Conservation (phyloP, 2,888 invertebrate species). For the Leptopilina myrica region DNA sequence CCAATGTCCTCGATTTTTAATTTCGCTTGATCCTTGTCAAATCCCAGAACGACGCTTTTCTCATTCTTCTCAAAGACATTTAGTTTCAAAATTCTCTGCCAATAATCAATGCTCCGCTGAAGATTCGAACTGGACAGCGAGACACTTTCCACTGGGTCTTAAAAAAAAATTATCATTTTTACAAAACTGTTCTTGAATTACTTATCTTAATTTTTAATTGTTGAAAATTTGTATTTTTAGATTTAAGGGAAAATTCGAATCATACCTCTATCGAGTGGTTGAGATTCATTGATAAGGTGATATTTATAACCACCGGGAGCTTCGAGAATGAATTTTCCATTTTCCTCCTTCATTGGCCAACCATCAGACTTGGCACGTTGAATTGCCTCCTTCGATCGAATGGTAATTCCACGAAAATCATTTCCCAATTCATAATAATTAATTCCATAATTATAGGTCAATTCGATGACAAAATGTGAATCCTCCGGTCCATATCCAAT, state of each 20-base stretch:
- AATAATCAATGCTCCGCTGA: conserved; percentile 87
- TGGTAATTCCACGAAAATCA: conserved; percentile 92
- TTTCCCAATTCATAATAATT: conserved; percentile 92
- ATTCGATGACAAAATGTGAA: conserved; percentile 94
- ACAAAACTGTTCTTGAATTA: background rate
- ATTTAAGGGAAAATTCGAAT: background rate
- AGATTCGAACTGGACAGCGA: conserved; percentile 88
- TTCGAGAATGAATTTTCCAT: conserved; percentile 81
- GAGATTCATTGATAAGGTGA: conserved; percentile 85
- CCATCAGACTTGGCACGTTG: conserved; percentile 84
- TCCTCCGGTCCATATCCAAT: conserved; percentile 98
- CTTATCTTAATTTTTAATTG: background rate
- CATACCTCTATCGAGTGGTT: conserved; percentile 82
- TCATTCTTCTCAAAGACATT: conserved; percentile 82
- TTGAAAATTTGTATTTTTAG: background rate
- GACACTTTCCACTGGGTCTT: conserved; percentile 90
- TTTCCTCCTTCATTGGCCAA: conserved; percentile 85
- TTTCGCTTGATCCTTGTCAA: conserved; percentile 85
- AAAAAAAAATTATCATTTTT: conserved; percentile 62
- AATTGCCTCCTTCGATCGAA: conserved; percentile 87
- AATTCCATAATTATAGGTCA: conserved; percentile 98
- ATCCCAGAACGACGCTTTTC: conserved; percentile 83
- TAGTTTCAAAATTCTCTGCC: conserved; percentile 88
- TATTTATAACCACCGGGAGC: conserved; percentile 97
- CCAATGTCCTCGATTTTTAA: conserved; percentile 87